These are phyloP conservation scores for Dicrurus megarhynchus DNA, from an alignment of 2,113 vertebrate genomes.

Conservation along the genomic window DNA sequence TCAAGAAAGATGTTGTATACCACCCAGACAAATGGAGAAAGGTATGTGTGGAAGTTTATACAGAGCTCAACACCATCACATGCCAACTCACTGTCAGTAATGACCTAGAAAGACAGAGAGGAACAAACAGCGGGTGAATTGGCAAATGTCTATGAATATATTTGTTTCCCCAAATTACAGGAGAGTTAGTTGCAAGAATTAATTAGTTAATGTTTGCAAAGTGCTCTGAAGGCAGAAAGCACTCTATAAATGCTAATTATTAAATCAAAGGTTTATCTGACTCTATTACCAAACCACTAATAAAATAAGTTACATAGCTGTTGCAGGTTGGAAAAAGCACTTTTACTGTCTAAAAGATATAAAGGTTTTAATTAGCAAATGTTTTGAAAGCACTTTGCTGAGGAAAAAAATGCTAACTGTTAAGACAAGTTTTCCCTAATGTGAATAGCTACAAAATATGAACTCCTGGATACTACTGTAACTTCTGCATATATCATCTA, in stretches of 20 bases:
- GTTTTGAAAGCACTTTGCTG: constrained; percentile 51
- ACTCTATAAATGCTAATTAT: constrained; percentile 63
- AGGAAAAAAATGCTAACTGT: constrained; percentile 21
- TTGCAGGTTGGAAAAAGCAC: constrained; percentile 55
- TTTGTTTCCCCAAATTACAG: constrained; percentile 42
- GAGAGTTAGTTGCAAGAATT: constrained; percentile 50
- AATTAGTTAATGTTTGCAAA: constrained; percentile 64
- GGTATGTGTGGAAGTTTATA: background rate
- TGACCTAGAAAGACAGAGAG: background rate
- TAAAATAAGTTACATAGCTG: constrained; percentile 60
- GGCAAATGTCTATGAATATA: background rate
- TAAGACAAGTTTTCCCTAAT: constrained; percentile 59
- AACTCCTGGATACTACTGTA: constrained; percentile 33
- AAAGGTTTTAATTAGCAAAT: constrained; percentile 71
- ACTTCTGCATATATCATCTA: constrained; percentile 45
- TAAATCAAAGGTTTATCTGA: constrained; percentile 67
- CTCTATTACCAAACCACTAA: constrained; percentile 55
- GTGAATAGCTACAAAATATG: constrained; percentile 47
- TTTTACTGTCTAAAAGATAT: constrained; percentile 68
- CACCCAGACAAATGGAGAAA: background rate
- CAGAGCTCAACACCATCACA: fast-evolving
- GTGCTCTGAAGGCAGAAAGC: constrained; percentile 47
- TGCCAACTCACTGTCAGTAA: background rate
- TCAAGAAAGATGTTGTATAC: background rate
- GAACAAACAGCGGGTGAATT: background rate